Percentiles rank a stretch among this genome's conserved stretches.
Evolutionary conservation across 2,113 vertebrate species (phyloP).

Genomic region (Etheostoma cragini): DNA sequence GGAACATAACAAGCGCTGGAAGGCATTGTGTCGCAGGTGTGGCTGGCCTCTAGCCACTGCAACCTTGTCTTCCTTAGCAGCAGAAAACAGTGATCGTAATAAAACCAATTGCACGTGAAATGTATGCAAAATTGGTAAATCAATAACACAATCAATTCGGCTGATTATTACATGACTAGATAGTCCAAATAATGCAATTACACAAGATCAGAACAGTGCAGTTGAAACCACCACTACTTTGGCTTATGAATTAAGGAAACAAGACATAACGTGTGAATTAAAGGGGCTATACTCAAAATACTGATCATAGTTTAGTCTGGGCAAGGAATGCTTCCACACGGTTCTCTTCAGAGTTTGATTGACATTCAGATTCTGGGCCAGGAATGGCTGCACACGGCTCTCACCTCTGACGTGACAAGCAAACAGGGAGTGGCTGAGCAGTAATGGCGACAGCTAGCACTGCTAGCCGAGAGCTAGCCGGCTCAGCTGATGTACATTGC

Average conservation of each 20-base stretch:
- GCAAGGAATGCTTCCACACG: too few relatives aligned
- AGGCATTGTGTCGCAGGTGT: background rate
- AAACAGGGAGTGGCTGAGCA: too few relatives aligned
- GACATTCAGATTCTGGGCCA: too few relatives aligned
- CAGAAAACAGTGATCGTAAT: background rate
- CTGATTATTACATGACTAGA: background rate
- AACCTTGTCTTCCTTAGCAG: background rate
- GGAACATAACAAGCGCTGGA: background rate
- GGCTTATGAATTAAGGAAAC: background rate
- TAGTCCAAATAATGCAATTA: background rate
- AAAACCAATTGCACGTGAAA: background rate
- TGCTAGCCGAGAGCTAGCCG: too few relatives aligned
- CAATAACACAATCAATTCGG: background rate
- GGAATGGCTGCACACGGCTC: too few relatives aligned
- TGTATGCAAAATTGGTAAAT: background rate
- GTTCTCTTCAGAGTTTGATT: too few relatives aligned
- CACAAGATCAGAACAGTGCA: background rate
- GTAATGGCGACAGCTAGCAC: too few relatives aligned
- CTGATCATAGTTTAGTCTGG: too few relatives aligned
- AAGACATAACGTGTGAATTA: too few relatives aligned
- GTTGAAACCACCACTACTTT: background rate
- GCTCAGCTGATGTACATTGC: too few relatives aligned
- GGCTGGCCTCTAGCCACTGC: background rate
- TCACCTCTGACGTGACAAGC: too few relatives aligned
- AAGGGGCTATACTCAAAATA: too few relatives aligned